These are phyloP conservation scores for Ariolimax columbianus DNA, from an alignment of 2,888 invertebrate genomes.

Conservation along the genomic window DNA sequence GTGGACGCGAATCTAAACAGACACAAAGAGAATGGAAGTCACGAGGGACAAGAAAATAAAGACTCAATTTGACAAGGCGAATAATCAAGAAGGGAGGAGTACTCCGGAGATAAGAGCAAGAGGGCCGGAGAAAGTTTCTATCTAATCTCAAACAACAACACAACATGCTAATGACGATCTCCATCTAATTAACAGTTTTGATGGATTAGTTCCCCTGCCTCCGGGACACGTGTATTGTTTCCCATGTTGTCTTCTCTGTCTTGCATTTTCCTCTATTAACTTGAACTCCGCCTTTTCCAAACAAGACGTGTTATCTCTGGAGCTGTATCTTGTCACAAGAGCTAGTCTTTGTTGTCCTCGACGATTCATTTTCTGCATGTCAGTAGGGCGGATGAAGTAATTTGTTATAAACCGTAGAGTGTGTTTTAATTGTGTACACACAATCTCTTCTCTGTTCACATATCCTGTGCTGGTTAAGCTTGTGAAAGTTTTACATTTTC, in stretches of 20 bases:
- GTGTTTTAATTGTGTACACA: neutral
- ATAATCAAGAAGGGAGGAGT: neutral
- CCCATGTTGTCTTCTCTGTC: neutral
- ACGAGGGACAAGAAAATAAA: neutral
- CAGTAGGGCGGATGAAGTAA: neutral
- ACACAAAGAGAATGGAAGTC: neutral
- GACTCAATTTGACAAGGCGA: neutral
- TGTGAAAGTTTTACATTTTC: no score
- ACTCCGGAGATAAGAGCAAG: neutral
- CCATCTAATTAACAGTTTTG: slow-evolving; percentile 22
- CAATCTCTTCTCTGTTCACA: no score
- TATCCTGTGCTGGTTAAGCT: no score
- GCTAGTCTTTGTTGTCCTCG: neutral
- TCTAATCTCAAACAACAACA: slow-evolving; percentile 15
- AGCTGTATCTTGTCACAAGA: neutral
- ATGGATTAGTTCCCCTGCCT: slow-evolving; percentile 19
- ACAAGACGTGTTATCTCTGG: neutral
- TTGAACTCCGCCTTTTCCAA: neutral
- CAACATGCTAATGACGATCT: slow-evolving; percentile 12
- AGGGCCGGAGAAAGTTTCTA: neutral
- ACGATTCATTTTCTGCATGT: neutral
- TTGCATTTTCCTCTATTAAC: neutral
- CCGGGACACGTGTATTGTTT: slow-evolving; percentile 11
- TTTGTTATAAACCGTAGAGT: neutral
- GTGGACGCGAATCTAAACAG: neutral